These are phyloP conservation scores for Nematolebias whitei DNA, from an alignment of 2,113 vertebrate genomes.

Conservation along the genomic window DNA sequence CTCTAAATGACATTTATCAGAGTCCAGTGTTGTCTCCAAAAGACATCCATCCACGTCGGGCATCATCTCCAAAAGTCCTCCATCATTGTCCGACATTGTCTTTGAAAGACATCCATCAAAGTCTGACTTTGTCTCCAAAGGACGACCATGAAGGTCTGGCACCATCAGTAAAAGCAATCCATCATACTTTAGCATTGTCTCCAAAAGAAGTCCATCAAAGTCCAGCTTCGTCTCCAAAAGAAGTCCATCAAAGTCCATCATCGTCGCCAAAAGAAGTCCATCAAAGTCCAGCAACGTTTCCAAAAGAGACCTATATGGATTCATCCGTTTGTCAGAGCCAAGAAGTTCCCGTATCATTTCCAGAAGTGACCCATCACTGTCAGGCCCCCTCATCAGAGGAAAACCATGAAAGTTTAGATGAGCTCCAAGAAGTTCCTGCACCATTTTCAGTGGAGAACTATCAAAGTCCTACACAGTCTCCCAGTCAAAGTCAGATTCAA, in stretches of 20 bases:
- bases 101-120: background rate
- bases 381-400: background rate
- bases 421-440: background rate
- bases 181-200: background rate
- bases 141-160: background rate
- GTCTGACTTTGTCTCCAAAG: background rate
- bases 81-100: background rate
- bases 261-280: fast-evolving
- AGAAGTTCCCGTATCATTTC: background rate
- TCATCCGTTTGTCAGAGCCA: background rate
- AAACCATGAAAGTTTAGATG: background rate
- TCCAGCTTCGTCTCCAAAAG: background rate
- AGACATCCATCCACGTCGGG: background rate
- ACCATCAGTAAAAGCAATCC: background rate
- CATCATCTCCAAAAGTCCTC: background rate
- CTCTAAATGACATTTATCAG: background rate
- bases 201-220: background rate
- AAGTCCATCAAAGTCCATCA: too few species aligned
- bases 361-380: background rate
- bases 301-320: background rate
- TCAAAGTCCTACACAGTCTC: background rate
- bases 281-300: background rate
- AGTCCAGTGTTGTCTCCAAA: background rate
- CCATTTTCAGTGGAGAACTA: background rate
- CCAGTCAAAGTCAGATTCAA: background rate